Evolutionary conservation across 2,113 vertebrate genomes (phyloP).

Genomic region (Psittacus erithacus): DNA sequence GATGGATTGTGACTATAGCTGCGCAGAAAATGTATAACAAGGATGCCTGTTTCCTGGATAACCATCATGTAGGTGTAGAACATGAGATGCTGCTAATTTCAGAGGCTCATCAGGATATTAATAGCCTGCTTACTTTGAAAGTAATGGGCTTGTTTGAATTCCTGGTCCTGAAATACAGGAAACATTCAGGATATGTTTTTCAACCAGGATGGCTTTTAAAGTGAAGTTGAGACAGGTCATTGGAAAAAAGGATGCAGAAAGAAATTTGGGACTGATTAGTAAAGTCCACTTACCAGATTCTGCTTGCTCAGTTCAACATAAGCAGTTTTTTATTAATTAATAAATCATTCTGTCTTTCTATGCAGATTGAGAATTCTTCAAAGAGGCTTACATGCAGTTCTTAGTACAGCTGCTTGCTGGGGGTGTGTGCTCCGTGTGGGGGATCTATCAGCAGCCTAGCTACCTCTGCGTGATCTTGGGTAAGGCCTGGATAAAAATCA

Average conservation of each 20-base stretch:
- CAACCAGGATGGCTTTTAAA: neutral
- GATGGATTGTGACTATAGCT: constrained; percentile 3
- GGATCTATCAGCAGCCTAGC: constrained; percentile 62
- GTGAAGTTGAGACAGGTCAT: neutral
- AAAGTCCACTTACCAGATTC: neutral
- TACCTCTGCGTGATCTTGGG: constrained; percentile 67
- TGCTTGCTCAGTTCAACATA: neutral
- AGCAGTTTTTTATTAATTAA: constrained; percentile 23
- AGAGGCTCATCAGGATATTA: constrained; percentile 56
- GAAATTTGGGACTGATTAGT: neutral
- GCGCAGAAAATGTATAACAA: constrained; percentile 11
- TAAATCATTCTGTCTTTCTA: constrained; percentile 1
- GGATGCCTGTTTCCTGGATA: constrained; percentile 54
- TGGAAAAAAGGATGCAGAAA: neutral
- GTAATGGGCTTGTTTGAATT: constrained; percentile 32
- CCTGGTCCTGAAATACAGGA: neutral
- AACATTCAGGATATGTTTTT: neutral
- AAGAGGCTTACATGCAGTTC: constrained; percentile 2
- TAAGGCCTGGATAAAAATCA: constrained; percentile 67
- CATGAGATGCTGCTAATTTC: constrained; percentile 54
- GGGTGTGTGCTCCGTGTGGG: constrained; percentile 47
- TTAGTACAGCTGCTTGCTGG: constrained; percentile 57
- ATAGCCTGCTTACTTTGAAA: constrained; percentile 31
- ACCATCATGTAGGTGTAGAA: constrained; percentile 50
- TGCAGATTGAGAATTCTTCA: constrained; percentile 44